These are phyloP conservation scores for Sphaerophoria rueppellii DNA, from an alignment of 2,888 invertebrate genomes.

Conservation along the genomic window DNA sequence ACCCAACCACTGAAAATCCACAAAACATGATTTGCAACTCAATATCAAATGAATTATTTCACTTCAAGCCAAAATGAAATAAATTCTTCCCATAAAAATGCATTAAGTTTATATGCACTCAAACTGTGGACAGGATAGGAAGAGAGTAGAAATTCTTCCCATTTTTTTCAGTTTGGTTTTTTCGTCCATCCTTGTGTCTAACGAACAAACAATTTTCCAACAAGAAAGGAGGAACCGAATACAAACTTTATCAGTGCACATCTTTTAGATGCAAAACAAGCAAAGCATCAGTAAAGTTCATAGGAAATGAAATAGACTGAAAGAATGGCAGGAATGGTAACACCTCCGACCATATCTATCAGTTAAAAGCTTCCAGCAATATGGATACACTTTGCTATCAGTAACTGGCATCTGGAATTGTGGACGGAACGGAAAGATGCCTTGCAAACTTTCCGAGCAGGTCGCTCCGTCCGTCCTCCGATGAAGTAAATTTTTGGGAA, in stretches of 20 bases:
- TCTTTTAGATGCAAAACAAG: constrained; percentile 55
- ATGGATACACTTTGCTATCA: constrained; percentile 67
- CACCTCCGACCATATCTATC: constrained; percentile 69
- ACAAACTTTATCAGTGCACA: constrained; percentile 55
- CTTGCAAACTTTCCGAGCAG: not conserved
- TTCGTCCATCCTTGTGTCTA: too few relatives aligned
- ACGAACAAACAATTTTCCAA: not conserved
- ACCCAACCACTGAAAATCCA: constrained; percentile 5
- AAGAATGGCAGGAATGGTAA: constrained; percentile 52
- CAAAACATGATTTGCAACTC: constrained; percentile 43
- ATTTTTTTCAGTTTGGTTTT: too few relatives aligned
- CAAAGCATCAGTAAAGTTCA: constrained; percentile 33
- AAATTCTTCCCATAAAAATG: constrained; percentile 32
- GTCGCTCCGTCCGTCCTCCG: not conserved
- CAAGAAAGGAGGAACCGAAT: constrained; percentile 20
- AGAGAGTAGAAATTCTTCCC: constrained; percentile 8
- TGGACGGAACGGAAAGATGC: not conserved
- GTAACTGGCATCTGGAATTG: constrained; percentile 55
- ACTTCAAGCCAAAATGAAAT: not conserved
- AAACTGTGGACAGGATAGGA: not conserved
- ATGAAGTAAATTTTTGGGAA: not conserved
- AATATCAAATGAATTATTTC: constrained; percentile 47
- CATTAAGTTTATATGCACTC: constrained; percentile 52
- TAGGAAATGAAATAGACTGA: constrained; percentile 42
- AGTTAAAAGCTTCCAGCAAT: constrained; percentile 68